These are phyloP conservation scores for Phyllostomus hastatus DNA, from an alignment of 2,113 vertebrate species.

Conservation along the genomic window DNA sequence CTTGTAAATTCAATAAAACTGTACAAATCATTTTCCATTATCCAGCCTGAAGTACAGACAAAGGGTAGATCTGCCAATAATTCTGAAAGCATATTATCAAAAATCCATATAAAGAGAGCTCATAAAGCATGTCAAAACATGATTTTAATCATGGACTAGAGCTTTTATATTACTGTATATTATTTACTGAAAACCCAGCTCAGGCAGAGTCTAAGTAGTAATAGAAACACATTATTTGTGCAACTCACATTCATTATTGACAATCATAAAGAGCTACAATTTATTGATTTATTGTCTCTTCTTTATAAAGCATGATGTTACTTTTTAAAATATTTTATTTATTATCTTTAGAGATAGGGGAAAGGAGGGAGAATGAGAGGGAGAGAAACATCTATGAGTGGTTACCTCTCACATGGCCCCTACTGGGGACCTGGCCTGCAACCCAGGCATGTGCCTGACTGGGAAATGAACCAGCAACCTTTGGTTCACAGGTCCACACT, in stretches of 20 bases:
- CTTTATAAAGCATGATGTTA: background rate
- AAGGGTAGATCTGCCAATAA: constrained; percentile 73
- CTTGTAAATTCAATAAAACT: constrained; percentile 82
- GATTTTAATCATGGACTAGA: constrained; percentile 36
- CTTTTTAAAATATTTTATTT: background rate
- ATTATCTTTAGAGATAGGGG: too few relatives aligned
- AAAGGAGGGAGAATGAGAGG: too few relatives aligned
- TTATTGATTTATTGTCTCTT: background rate
- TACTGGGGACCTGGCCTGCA: too few relatives aligned
- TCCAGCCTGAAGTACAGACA: constrained; percentile 68
- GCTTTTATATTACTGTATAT: background rate
- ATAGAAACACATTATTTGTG: background rate
- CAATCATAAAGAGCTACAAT: background rate
- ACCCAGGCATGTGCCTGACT: too few relatives aligned
- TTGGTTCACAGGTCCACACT: too few relatives aligned
- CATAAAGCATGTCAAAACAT: constrained; percentile 69
- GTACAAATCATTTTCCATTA: constrained; percentile 82
- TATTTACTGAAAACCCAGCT: background rate
- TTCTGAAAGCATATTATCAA: constrained; percentile 73
- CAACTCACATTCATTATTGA: background rate
- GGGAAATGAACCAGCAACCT: too few relatives aligned
- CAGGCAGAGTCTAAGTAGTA: background rate
- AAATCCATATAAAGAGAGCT: constrained; percentile 67
- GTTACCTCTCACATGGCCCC: too few relatives aligned
- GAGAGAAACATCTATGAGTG: too few relatives aligned